Percentiles rank a stretch among this genome's conserved stretches.
phyloP scores from a whole-genome alignment of 2,888 invertebrate species.

The Metopia argyrocephala region DNA sequence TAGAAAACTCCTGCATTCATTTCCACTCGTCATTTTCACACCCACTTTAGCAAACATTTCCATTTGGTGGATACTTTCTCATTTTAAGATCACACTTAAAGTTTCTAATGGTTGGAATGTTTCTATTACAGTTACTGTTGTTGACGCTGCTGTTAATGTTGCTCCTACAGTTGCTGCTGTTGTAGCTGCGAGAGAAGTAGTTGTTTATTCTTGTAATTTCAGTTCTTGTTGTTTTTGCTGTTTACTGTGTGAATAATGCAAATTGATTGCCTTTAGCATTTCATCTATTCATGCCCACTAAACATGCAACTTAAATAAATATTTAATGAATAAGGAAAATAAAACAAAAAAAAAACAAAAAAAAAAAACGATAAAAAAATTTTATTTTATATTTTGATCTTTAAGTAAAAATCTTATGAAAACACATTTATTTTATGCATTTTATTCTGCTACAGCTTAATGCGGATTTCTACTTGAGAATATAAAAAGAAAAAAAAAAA shows the following conservation, averaged over 20 bases:
- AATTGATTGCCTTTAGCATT: conserved; percentile 64
- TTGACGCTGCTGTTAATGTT: not conserved
- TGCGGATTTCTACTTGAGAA: not conserved
- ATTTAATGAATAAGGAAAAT: conserved; percentile 22
- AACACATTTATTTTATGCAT: conserved; percentile 5
- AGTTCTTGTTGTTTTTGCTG: conserved; percentile 21
- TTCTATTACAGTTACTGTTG: conserved; percentile 6
- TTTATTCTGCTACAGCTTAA: not conserved
- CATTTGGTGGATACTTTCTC: conserved; percentile 5
- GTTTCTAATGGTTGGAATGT: not conserved
- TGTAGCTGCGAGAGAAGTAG: conserved; percentile 7
- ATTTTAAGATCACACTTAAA: not conserved
- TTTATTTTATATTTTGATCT: conserved; percentile 55
- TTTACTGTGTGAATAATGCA: conserved; percentile 62
- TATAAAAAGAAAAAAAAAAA: conserved; percentile 7
- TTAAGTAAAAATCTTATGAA: conserved; percentile 46
- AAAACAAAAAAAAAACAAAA: not conserved
- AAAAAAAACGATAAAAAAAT: conserved; percentile 1
- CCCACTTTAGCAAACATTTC: not conserved
- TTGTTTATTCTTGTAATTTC: conserved; percentile 15
- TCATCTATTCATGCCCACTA: conserved; percentile 18
- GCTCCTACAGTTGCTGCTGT: conserved; percentile 18
- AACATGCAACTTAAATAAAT: conserved; percentile 52
- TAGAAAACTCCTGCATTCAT: no score
- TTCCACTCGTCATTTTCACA: no score